Conservation (phyloP, 2,797 vertebrate genomes). For the Betta splendens region DNA sequence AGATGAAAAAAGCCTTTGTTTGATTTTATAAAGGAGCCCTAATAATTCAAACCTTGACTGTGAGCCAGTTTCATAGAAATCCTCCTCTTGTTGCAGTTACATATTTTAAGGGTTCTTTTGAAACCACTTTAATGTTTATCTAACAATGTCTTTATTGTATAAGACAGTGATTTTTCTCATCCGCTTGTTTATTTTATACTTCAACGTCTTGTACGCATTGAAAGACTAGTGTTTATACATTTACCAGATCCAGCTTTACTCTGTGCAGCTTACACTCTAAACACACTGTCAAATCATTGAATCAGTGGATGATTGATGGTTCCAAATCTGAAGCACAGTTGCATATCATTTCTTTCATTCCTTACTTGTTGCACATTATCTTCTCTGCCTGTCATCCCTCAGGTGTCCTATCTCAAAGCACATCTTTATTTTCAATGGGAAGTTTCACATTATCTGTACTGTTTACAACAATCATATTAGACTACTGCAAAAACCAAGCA, state of each 20-base stretch:
- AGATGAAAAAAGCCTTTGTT: too few relatives aligned
- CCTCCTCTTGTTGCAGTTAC: slow-evolving; percentile 11
- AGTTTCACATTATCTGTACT: too few relatives aligned
- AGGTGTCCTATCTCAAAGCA: not conserved
- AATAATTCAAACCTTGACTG: too few relatives aligned
- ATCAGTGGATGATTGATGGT: not conserved
- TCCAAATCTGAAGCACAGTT: not conserved
- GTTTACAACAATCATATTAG: too few relatives aligned
- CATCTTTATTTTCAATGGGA: too few relatives aligned
- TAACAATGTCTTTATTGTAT: slow-evolving; percentile 17
- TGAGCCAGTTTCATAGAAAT: too few relatives aligned
- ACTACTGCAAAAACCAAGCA: too few relatives aligned
- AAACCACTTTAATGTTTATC: slow-evolving; percentile 18
- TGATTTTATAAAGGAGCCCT: too few relatives aligned
- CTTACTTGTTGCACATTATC: not conserved
- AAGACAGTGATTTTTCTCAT: slow-evolving; percentile 1
- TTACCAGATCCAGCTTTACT: not conserved
- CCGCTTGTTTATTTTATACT: slow-evolving; percentile 24
- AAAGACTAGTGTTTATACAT: slow-evolving; percentile 19
- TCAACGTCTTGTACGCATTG: not conserved
- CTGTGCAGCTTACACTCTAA: slow-evolving; percentile 3
- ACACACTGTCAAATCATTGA: slow-evolving; percentile 3
- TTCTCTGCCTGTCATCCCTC: not conserved
- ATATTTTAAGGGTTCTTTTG: slow-evolving; percentile 16
- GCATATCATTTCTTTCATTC: not conserved